Base-by-base conservation (phyloP, 2,113 vertebrate species). In the Thunnus maccoyii region DNA sequence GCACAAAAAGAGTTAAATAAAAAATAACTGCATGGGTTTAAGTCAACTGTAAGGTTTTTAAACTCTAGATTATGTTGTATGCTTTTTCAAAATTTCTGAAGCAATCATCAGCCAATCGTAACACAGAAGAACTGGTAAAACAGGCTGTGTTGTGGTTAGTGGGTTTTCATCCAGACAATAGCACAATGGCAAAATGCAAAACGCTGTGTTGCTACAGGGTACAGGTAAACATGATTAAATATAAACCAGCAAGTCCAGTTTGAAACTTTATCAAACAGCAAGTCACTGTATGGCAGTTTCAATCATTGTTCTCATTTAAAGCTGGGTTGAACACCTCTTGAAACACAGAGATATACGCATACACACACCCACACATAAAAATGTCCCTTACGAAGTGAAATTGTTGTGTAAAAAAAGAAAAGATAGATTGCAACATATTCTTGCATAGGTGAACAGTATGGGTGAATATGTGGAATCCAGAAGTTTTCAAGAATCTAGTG, bases 231-330 rank as follows among this genome's bases (percentile, higher is more conserved):
- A 41, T 41, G 36, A 41, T 60, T 12, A 65, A 74, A 27, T 51
- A 15, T 11, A 3, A 73, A 72, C 57, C 72, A 48, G 78, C 2
- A 51, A 27, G 25, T 70, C 54, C 60, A 57, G 69, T 81, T 78
- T 65, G 48, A 65, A 41, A 10, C 2, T 25, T 20, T 57, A 32
- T 64, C 51, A 50, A 61, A 41, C 51, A 72, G 52, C n/a, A 82
- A 46, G 20, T 73, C 3, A 18, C n/a, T 16, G 12, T 12, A 3
- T 0, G 30, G 20, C 41, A 36, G 16, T 18, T n/a, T 0, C 2
- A 25, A 27, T 4, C 36, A 41, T 9, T 25, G 32, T 17, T 41
- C 4, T 20, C 0, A 0, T 22, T 25, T n/a, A 18, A 55, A 27
- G 22, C 18, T 8, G 5, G 41, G 51, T 2, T 25, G 18, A 15